Base-by-base conservation (phyloP, 2,113 vertebrate genomes). In the Peromyscus californicus region DNA sequence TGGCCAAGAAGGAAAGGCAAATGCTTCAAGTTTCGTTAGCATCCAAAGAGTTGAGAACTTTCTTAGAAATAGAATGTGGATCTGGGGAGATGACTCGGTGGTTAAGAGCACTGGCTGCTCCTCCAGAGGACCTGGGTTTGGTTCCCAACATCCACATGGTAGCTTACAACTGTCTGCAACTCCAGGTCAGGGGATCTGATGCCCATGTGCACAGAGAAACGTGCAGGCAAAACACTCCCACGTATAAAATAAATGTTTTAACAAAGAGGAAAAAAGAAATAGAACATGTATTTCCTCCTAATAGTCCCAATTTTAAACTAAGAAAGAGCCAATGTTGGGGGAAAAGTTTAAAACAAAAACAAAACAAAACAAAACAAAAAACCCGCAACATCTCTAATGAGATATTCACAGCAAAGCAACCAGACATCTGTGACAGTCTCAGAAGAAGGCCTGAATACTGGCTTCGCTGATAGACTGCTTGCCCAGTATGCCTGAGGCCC, bases 241-340 rank as follows among this genome's bases (percentile, higher is more conserved):
- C 39, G 9, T 63, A 63, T 63, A 84, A 84, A 42, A 63, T 85
- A 65, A 63, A 45, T 11, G 19, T 9, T 85, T 45, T 45, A 63
- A 65, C n/a, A 19, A 31, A 39, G 15, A 45, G 7, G 16, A 65
- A 45, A 85, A 85, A 42, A 61, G 80, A 85, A 85, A 31, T 85
- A 12, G 8, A 65, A 31, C 26, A 11, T 65, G 4, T 86, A 42
- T 54, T 91, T 90, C 54, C 54, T 78, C 72, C 13, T 54, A 80
- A 13, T 86, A 75, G n/a, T 87, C 31, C 21, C 15, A 57, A 31
- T 96, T 96, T 89, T 69, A 89, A 96, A 90, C 7, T 74, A 89
- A 70, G 7, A 93, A 96, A 74, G 36, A 91, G 0, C 7, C 29
- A 51, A n/a, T 3, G 4, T 80, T 74, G 80, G 24, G 33, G 89